Conservation (phyloP, 30 jellyfish, hydroid and myxozoan genomes). For the Turritopsis dohrnii region DNA sequence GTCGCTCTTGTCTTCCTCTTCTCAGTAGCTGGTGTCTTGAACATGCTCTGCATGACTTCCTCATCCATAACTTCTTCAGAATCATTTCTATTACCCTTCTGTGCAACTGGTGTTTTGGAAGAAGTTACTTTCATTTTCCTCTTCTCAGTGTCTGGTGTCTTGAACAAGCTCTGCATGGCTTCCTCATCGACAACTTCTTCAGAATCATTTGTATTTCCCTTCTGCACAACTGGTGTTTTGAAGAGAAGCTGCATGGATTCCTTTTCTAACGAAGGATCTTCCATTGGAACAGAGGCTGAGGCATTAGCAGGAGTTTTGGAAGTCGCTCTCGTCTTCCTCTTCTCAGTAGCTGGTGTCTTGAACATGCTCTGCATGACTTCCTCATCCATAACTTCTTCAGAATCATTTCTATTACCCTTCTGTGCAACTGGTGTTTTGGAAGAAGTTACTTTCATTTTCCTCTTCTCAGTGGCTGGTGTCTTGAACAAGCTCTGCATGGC, state of each 20-base stretch:
- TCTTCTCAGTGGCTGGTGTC: too few species aligned
- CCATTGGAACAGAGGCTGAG: not conserved
- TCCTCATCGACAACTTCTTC: not conserved
- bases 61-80: conserved; percentile 5
- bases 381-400: not conserved
- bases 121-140: not conserved
- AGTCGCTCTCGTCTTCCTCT: not conserved
- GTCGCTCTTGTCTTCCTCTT: not conserved
- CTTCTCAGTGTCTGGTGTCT: not conserved
- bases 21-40: conserved; percentile 17
- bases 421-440: not conserved
- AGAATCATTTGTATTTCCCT: not conserved
- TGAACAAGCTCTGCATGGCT: not conserved
- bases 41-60: not conserved
- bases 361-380: not conserved
- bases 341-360: not conserved
- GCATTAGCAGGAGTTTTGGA: not conserved
- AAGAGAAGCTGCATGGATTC: not conserved
- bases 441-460: not conserved
- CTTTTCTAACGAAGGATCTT: not conserved
- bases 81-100: not conserved
- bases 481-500: too few species aligned
- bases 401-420: not conserved
- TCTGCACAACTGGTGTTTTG: not conserved
- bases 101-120: not conserved